These are phyloP conservation scores for Pogonomyrmex californicus DNA, from an alignment of 1,140 invertebrate species.

Conservation along the genomic window DNA sequence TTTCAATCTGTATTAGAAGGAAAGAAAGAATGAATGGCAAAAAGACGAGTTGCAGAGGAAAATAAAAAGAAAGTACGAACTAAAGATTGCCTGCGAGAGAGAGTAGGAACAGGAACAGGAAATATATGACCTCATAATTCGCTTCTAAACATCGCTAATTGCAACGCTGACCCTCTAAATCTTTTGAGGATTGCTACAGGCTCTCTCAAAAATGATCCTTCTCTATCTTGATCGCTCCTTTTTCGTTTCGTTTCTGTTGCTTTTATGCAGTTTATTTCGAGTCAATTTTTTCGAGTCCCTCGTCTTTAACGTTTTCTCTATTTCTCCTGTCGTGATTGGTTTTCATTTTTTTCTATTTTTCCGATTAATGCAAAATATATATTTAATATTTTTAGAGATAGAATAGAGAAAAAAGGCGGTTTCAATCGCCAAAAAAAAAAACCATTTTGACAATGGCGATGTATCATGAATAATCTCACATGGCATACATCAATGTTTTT, in stretches of 20 bases:
- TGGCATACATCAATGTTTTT: not conserved
- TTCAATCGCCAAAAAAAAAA: not conserved
- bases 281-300: constrained; percentile 38
- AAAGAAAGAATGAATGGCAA: not conserved
- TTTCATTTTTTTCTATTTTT: constrained; percentile 52
- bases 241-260: constrained; percentile 49
- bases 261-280: constrained; percentile 30
- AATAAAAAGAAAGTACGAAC: not conserved
- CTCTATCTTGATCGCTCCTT: constrained; percentile 17
- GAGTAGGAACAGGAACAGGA: constrained; percentile 18
- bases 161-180: constrained; percentile 80
- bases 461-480: not conserved
- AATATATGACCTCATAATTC: constrained; percentile 80
- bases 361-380: constrained; percentile 71
- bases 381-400: constrained; percentile 28
- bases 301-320: constrained; percentile 66
- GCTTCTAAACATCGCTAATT: constrained; percentile 83
- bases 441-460: not conserved
- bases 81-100: constrained; percentile 11
- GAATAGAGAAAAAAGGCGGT: not conserved
- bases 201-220: constrained; percentile 72
- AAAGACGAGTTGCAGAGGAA: not conserved
- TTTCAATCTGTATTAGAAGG: not conserved
- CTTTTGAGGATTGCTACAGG: constrained; percentile 77
- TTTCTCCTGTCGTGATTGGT: constrained; percentile 67